These are phyloP conservation scores for Isoperla grammatica DNA, from an alignment of 2,888 invertebrate species.

Conservation along the genomic window DNA sequence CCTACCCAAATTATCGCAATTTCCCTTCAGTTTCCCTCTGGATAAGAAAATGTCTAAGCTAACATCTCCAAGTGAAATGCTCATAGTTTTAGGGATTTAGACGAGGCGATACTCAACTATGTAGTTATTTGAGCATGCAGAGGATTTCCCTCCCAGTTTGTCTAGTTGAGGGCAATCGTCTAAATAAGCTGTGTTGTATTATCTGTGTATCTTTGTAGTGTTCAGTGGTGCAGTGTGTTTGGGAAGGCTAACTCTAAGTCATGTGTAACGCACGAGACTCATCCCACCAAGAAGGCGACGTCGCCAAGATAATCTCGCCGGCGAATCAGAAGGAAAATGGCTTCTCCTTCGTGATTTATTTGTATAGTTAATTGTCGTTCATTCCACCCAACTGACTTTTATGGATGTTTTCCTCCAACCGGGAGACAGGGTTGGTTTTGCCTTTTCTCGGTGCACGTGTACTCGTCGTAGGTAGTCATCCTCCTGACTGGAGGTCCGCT, in stretches of 20 bases:
- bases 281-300: conserved; percentile 20
- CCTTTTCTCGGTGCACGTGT: not conserved
- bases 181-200: no score
- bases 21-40: no score
- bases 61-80: no score
- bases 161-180: no score
- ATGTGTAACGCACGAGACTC: not conserved
- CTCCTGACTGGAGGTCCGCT: not conserved
- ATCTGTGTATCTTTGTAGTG: no score
- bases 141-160: no score
- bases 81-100: no score
- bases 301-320: conserved; percentile 36
- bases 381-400: conserved; percentile 42
- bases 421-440: conserved; percentile 17
- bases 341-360: conserved; percentile 39
- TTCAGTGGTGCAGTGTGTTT: conserved; percentile 15
- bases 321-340: conserved; percentile 39
- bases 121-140: no score
- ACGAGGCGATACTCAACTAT: no score
- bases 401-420: conserved; percentile 39
- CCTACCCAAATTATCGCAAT: no score
- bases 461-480: not conserved
- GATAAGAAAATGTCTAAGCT: no score
- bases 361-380: conserved; percentile 43
- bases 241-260: not conserved